Evolutionary conservation across 2,113 vertebrate genomes (phyloP), one percentile per base, ranked within the genome.

Genomic region (Sylvilagus bachmani): DNA sequence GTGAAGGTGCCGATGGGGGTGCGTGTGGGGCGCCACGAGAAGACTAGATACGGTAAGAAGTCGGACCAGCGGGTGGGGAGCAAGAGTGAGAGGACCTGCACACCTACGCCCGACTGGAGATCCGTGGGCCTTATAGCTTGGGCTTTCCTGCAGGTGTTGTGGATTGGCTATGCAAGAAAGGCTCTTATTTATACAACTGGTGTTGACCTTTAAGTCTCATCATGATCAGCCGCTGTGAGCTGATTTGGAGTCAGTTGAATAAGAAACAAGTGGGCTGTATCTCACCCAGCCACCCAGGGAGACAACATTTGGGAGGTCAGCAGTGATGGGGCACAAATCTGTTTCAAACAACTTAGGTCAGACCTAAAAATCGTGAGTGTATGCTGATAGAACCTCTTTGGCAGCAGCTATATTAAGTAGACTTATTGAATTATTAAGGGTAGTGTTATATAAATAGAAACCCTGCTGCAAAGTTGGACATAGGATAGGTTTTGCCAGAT

Each of bases 401-500:
- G 33, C 36, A 79, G 64, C 5, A 51, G 77, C 19, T 27, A 49
- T 38, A 61, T 70, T 55, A 62, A 36, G 36, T 14, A 27, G 17
- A 58, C 70, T 51, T 79, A 71, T 53, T 73, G 44, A 93, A 90
- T 71, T 87, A 86, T 55, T 90, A 92, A 74, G 33, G n/a, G 14
- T 66, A 70, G 74, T 38, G 38, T 38, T 38, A 38, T 38, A 38
- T 3, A 38, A 38, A 5, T 38, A 38, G 38, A 94, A 90, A 80
- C 38, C 14, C 25, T 93, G 67, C 24, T 92, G 53, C 38, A 90
- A 95, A 89, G 11, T 79, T 95, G n/a, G 5, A 82, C 58, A 74
- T 73, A 62, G 22, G 19, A 84, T 80, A 22, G 31, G 84, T 85
- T 93, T 96, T 90, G 74, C 61, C 58, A 90, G 71, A 90, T 90